These are phyloP conservation scores for Chelidonichthys spinosus DNA, from an alignment of 2,797 vertebrate species.

Conservation along the genomic window DNA sequence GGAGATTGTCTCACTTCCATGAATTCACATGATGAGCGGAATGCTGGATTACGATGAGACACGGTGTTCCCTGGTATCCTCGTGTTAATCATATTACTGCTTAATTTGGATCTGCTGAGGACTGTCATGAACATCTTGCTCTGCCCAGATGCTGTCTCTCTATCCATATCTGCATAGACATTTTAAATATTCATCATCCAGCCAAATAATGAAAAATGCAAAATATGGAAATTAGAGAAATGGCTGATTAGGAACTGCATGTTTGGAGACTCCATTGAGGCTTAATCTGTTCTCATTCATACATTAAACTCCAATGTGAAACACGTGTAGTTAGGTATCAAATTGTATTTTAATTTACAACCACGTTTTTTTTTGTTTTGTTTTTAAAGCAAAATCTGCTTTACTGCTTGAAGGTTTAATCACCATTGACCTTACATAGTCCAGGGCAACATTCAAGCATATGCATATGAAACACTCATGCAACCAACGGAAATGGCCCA, in stretches of 20 bases:
- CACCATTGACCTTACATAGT: slow-evolving; percentile 11
- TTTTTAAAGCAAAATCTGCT: background rate
- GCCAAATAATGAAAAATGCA: background rate
- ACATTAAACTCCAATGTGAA: background rate
- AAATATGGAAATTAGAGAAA: background rate
- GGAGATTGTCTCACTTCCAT: background rate
- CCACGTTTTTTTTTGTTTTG: no score
- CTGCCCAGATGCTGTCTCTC: slow-evolving; percentile 2
- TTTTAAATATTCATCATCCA: slow-evolving; percentile 16
- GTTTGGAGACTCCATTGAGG: background rate
- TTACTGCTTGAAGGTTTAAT: background rate
- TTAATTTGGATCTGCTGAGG: slow-evolving; percentile 35
- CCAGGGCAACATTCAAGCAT: background rate
- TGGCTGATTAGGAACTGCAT: background rate
- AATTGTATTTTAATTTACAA: background rate
- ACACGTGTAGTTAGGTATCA: background rate
- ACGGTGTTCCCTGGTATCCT: slow-evolving; percentile 23
- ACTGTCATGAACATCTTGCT: slow-evolving; percentile 26
- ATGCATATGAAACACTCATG: background rate
- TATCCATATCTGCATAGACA: slow-evolving; percentile 15
- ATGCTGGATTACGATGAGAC: slow-evolving; percentile 29
- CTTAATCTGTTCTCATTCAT: background rate
- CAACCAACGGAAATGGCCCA: background rate
- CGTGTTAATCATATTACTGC: slow-evolving; percentile 34
- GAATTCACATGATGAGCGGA: slow-evolving; percentile 8